A percentile compares a stretch with the other conserved stretches of the same genome.
Conservation (phyloP, 2,797 vertebrate genomes). For the Mus spretus region DNA sequence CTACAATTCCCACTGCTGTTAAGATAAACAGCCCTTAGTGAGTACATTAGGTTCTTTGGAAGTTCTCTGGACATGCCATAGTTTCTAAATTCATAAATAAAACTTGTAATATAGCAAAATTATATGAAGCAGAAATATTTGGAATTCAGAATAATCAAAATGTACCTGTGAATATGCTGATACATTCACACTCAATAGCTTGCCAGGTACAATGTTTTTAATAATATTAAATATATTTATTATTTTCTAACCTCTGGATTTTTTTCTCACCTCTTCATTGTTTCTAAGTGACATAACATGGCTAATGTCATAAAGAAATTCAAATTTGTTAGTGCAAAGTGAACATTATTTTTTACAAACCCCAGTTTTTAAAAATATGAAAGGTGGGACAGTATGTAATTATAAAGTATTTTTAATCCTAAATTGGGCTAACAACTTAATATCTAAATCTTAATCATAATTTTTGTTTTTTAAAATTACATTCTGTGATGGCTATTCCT, state of each 20-base stretch:
- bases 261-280: background rate
- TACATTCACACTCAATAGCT: background rate
- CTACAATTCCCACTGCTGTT: background rate
- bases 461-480: slow-evolving; percentile 24
- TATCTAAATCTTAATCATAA: slow-evolving; percentile 7
- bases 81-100: slow-evolving; percentile 31
- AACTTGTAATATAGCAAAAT: slow-evolving; percentile 6
- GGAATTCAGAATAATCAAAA: slow-evolving; percentile 19
- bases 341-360: background rate
- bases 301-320: background rate
- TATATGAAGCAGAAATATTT: slow-evolving; percentile 23
- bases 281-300: background rate
- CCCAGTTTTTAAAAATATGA: background rate
- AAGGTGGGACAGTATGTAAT: background rate
- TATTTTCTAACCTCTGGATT: background rate
- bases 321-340: background rate
- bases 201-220: background rate
- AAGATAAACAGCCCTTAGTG: slow-evolving; percentile 39
- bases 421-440: background rate
- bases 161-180: background rate
- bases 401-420: background rate
- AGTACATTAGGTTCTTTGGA: slow-evolving; percentile 27
- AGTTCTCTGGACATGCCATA: background rate
- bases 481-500: background rate
- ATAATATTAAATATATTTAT: background rate